Conservation (phyloP, 2,113 vertebrate genomes). For the Holacanthus passer region DNA sequence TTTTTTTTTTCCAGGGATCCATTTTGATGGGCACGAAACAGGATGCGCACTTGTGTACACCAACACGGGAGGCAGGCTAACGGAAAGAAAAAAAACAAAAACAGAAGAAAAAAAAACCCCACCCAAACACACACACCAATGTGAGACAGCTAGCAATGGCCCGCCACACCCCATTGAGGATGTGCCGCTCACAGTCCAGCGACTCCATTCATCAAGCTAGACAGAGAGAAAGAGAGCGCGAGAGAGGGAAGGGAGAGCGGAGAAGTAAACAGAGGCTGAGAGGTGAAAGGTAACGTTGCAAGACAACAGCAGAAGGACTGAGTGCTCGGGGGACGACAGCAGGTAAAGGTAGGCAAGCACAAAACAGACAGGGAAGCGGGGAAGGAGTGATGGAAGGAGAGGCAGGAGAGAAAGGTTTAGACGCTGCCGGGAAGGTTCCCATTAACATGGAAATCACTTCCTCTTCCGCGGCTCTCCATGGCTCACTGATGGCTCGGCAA, state of each 20-base stretch:
- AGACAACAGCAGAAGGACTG: slow-evolving; percentile 51
- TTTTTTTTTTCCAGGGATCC: slow-evolving; percentile 46
- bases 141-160: slow-evolving; percentile 60
- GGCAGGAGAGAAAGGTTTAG: slow-evolving; percentile 32
- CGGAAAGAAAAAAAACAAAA: slow-evolving; percentile 26
- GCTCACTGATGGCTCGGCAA: slow-evolving; percentile 80
- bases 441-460: slow-evolving; percentile 87
- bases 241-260: slow-evolving; percentile 35
- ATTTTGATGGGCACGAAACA: slow-evolving; percentile 23
- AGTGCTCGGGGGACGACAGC: slow-evolving; percentile 32
- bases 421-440: slow-evolving; percentile 74
- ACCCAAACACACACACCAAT: slow-evolving; percentile 50
- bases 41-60: slow-evolving; percentile 41
- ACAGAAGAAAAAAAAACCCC: too few relatives aligned
- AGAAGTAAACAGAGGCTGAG: slow-evolving; percentile 73
- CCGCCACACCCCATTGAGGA: slow-evolving; percentile 71
- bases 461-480: slow-evolving; percentile 66
- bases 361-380: slow-evolving; percentile 43
- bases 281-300: slow-evolving; percentile 69
- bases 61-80: slow-evolving; percentile 20
- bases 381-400: slow-evolving; percentile 34
- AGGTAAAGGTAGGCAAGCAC: slow-evolving; percentile 53
- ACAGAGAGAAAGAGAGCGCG: slow-evolving; percentile 58
- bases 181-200: slow-evolving; percentile 78
- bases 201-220: slow-evolving; percentile 81